Base-by-base conservation (phyloP, 2,797 vertebrate genomes). In the Vireo griseus region DNA sequence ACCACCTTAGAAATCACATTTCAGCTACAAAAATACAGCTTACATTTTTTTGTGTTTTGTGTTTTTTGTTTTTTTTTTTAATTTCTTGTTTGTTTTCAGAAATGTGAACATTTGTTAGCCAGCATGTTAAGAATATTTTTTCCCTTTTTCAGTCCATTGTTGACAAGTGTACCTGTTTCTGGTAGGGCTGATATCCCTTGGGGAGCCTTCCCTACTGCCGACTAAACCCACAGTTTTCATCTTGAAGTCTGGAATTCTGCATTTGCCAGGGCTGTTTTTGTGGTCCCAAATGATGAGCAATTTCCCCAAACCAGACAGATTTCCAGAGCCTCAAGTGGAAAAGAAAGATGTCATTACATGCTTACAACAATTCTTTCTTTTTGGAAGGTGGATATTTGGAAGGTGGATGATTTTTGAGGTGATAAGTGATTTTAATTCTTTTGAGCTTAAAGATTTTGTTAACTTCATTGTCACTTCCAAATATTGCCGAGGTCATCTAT, bases 131-230 rank as follows among this genome's bases (percentile, higher is more conserved):
- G 44, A 61, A 13, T 79, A 28, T 26, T 28, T 75, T 47, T 29
- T 11, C 4, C 42, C 6, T 35, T 63, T 6, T 7, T 5, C 11
- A 44, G 11, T 37, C 4, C 1, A 1, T 44, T 45, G 19, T 29
- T 69, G 65, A 50, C 24, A 63, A 54, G 8, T 4, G 10, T 67
- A 33, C 61, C 51, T 85, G 7, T 72, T 89, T 22, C 59, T 71
- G 22, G 20, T 42, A 45, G 40, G 90, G 31, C 57, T 9, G 11
- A 5, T 62, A 51, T 9, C 16, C 25, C 21, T 28, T 0, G 3
- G 19, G 55, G 45, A 65, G 14, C 40, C 12, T 47, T 47, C 10
- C 2, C 16, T 35, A 8, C 18, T 51, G 13, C 35, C 14, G 40
- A 3, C 12, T 74, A 13, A 68, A 65, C 15, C 76, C 39, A 4